phyloP scores from a whole-genome alignment of 2,113 vertebrate species.

The Zosterops borbonicus region DNA sequence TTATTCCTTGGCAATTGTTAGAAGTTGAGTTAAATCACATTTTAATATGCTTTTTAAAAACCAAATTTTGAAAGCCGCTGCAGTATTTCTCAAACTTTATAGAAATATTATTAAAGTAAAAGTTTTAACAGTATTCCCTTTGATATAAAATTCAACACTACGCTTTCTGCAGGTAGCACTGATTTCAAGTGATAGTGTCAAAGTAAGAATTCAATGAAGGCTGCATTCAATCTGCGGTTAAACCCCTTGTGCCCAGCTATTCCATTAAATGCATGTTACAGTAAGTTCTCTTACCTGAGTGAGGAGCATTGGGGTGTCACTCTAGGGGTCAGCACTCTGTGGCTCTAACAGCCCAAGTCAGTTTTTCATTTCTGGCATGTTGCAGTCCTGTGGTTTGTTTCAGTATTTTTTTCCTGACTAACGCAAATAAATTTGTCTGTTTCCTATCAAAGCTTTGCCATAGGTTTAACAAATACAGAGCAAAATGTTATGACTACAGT shows the following conservation, averaged over 20 bases:
- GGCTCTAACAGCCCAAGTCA: not conserved
- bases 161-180: constrained; percentile 62
- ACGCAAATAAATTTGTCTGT: not conserved
- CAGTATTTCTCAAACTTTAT: not conserved
- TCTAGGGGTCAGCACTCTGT: not conserved
- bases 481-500: not conserved
- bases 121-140: constrained; percentile 1
- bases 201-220: constrained; percentile 61
- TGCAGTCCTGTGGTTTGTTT: not conserved
- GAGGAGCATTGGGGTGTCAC: constrained; percentile 30
- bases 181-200: constrained; percentile 62
- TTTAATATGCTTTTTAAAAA: not conserved
- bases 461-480: not conserved
- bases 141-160: constrained; percentile 36
- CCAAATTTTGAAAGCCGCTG: not conserved
- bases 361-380: not conserved
- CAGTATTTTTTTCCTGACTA: not conserved
- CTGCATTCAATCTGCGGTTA: constrained; percentile 46
- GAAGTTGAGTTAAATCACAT: not conserved
- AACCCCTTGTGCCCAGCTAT: constrained; percentile 57
- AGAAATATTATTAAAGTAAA: not conserved
- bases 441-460: not conserved
- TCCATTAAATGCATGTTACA: constrained; percentile 42
- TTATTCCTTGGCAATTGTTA: not conserved
- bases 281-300: constrained; percentile 48